These are phyloP conservation scores for Conger conger DNA, from an alignment of 2,113 vertebrate species.

Conservation along the genomic window DNA sequence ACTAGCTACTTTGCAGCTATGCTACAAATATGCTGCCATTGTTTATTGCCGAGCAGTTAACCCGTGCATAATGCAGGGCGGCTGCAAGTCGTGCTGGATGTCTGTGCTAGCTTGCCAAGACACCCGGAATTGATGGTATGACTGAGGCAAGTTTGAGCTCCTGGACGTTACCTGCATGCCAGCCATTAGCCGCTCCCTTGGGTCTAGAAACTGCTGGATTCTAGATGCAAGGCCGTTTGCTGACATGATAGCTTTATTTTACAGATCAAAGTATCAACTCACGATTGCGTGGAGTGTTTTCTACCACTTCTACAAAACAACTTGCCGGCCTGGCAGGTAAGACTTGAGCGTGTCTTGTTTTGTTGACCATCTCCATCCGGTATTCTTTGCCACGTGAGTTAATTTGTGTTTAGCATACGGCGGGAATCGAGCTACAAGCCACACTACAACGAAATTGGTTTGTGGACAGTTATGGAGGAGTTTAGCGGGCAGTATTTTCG, in stretches of 20 bases:
- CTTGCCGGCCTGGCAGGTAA: neutral
- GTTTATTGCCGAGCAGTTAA: neutral
- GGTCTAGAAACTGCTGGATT: conserved; percentile 28
- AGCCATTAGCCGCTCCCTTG: neutral
- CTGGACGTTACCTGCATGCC: conserved; percentile 12
- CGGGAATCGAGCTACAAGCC: neutral
- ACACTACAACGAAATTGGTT: neutral
- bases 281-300: neutral
- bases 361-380: neutral
- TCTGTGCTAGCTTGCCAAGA: no score
- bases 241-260: conserved; percentile 6
- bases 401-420: neutral
- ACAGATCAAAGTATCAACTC: neutral
- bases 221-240: conserved; percentile 21
- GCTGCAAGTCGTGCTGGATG: no score
- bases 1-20: no score
- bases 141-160: neutral
- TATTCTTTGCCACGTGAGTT: neutral
- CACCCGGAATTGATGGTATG: neutral
- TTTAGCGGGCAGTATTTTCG: neutral
- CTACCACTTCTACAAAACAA: neutral
- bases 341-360: neutral
- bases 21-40: no score
- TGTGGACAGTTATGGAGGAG: neutral
- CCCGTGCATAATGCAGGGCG: neutral